Evolutionary conservation across 2,797 vertebrate genomes (phyloP).

Genomic region (Takifugu rubripes): DNA sequence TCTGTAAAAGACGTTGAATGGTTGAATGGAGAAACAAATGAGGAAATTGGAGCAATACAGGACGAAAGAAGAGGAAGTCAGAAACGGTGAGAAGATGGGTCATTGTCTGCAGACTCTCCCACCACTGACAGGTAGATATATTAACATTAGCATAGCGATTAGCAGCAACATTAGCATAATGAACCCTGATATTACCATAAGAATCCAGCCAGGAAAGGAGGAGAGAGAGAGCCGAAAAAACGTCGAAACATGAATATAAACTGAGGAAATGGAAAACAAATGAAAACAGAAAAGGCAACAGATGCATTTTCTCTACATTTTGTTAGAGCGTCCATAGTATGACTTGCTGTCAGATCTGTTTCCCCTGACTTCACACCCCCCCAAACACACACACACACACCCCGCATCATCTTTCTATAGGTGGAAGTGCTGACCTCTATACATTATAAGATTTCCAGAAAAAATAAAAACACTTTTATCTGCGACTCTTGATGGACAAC

Average conservation of each 20-base stretch:
- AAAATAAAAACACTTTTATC: too few relatives aligned
- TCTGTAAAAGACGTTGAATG: background rate
- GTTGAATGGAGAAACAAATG: background rate
- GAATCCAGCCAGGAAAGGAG: conserved; percentile 15
- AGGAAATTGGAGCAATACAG: background rate
- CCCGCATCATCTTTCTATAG: background rate
- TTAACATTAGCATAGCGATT: conserved; percentile 51
- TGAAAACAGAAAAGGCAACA: conserved; percentile 9
- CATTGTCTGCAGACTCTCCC: conserved; percentile 5
- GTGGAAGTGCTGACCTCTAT: conserved; percentile 8
- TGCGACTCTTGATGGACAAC: too few relatives aligned
- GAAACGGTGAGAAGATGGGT: conserved; percentile 1
- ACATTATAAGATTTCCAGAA: background rate
- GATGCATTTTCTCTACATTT: conserved; percentile 7
- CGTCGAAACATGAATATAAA: background rate
- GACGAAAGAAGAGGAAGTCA: background rate
- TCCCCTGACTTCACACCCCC: conserved; percentile 1
- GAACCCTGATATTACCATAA: conserved; percentile 51
- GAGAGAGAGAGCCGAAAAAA: conserved; percentile 5
- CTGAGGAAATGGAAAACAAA: too few relatives aligned
- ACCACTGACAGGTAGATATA: conserved; percentile 31
- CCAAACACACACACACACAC: background rate
- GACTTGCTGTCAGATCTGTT: conserved; percentile 24
- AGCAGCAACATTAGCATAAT: conserved; percentile 46
- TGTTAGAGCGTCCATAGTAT: conserved; percentile 2